These are phyloP conservation scores for Mola mola DNA, from an alignment of 2,113 vertebrate species.

Conservation along the genomic window DNA sequence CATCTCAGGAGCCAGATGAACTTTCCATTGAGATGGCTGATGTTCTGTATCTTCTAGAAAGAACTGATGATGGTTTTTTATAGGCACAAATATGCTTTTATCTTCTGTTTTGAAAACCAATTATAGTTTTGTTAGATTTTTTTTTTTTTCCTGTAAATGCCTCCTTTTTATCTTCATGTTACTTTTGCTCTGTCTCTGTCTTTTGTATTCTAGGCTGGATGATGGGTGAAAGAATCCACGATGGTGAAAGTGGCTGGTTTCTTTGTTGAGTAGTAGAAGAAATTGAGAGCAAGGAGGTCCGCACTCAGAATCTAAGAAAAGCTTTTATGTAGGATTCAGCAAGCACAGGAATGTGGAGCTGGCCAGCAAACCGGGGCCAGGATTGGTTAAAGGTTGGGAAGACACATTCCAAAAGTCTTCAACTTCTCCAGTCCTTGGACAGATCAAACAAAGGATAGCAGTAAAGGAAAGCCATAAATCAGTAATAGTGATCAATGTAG, in stretches of 20 bases:
- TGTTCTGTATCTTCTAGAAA: slow-evolving; percentile 91
- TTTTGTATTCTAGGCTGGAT: slow-evolving; percentile 88
- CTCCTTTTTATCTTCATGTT: neutral
- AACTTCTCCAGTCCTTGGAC: slow-evolving; percentile 51
- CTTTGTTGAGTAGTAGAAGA: slow-evolving; percentile 91
- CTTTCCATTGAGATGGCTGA: slow-evolving; percentile 95
- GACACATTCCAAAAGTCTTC: slow-evolving; percentile 58
- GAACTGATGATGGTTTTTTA: slow-evolving; percentile 89
- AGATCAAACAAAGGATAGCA: slow-evolving; percentile 50
- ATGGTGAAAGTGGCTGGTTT: slow-evolving; percentile 97
- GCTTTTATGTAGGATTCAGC: slow-evolving; percentile 92
- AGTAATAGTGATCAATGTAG: neutral
- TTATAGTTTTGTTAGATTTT: neutral
- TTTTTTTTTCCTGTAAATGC: neutral
- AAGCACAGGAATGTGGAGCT: slow-evolving; percentile 84
- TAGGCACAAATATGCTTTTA: neutral
- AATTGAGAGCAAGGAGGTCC: slow-evolving; percentile 92
- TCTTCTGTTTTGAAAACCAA: neutral
- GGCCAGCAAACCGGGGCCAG: slow-evolving; percentile 32
- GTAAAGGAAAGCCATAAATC: slow-evolving; percentile 33
- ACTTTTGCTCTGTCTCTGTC: neutral
- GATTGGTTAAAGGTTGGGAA: slow-evolving; percentile 52
- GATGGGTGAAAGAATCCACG: slow-evolving; percentile 93
- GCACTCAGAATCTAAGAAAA: slow-evolving; percentile 94
- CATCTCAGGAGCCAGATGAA: slow-evolving; percentile 94